Conservation (phyloP, 2,888 invertebrate species). For the Limenitis camilla region DNA sequence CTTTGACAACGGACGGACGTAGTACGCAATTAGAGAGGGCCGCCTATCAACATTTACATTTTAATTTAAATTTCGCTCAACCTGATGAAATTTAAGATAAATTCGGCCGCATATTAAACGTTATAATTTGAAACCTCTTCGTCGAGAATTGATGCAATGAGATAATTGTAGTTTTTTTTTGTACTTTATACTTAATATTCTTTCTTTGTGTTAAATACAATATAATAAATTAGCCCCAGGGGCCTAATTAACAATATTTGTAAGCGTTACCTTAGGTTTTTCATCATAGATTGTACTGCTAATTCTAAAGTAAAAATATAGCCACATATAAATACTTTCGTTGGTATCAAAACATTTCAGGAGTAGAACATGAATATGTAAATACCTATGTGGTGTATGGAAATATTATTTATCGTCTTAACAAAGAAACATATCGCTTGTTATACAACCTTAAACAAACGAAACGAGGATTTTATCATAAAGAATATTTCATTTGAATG, state of each 20-base stretch:
- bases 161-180: too few relatives aligned
- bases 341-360: too few relatives aligned
- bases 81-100: conserved; percentile 70
- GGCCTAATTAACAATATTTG: too few relatives aligned
- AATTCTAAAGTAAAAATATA: too few relatives aligned
- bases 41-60: conserved; percentile 69
- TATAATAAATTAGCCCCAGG: background rate
- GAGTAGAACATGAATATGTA: too few relatives aligned
- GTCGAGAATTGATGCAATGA: background rate
- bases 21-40: conserved; percentile 63
- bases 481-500: conserved; percentile 4
- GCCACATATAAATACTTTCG: too few relatives aligned
- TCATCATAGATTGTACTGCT: too few relatives aligned
- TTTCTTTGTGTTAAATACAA: too few relatives aligned
- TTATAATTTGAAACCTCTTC: conserved; percentile 40
- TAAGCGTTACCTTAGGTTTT: too few relatives aligned
- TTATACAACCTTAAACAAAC: background rate
- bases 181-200: background rate
- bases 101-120: conserved; percentile 58
- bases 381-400: too few relatives aligned
- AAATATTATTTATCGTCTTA: background rate
- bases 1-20: conserved; percentile 55
- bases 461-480: background rate
- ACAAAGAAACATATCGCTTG: background rate
- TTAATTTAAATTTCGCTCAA: conserved; percentile 70